These are phyloP conservation scores for Gadopsis bispinosus DNA, from an alignment of 2,797 vertebrate species.

Conservation along the genomic window DNA sequence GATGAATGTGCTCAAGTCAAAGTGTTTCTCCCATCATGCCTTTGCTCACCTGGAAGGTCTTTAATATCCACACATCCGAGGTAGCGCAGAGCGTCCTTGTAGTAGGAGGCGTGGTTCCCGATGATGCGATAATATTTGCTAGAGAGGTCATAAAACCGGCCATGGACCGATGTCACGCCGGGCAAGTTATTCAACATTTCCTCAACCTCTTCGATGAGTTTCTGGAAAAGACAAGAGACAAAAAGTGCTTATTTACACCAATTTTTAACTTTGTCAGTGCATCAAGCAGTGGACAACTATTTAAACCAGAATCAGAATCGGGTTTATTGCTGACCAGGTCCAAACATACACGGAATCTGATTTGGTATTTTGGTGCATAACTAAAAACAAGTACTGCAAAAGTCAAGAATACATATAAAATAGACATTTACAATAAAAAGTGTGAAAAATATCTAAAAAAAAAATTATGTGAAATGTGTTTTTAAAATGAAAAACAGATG, in stretches of 20 bases:
- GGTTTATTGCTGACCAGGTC: too few relatives aligned
- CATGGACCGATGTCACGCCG: conserved; percentile 95
- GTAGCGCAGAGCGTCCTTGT: conserved; percentile 95
- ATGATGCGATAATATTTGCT: conserved; percentile 98
- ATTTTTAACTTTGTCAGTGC: neutral
- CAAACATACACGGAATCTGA: too few relatives aligned
- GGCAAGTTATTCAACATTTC: conserved; percentile 93
- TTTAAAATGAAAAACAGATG: too few relatives aligned
- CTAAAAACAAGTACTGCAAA: too few relatives aligned
- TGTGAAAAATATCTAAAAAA: too few relatives aligned
- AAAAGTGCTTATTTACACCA: accelerated
- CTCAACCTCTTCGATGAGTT: conserved; percentile 95
- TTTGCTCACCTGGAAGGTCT: conserved; percentile 90
- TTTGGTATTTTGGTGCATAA: too few relatives aligned
- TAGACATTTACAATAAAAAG: too few relatives aligned
- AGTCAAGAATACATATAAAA: too few relatives aligned
- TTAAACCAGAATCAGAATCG: too few relatives aligned
- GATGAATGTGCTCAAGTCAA: neutral
- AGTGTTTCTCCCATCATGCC: neutral
- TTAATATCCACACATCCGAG: conserved; percentile 95
- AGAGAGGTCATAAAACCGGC: conserved; percentile 97
- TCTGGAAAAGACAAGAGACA: conserved; percentile 73
- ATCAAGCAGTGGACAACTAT: neutral
- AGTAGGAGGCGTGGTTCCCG: conserved; percentile 95
- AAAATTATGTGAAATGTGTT: too few relatives aligned